phyloP scores from a whole-genome alignment of 2,888 invertebrate species.

The Eurois occulta region DNA sequence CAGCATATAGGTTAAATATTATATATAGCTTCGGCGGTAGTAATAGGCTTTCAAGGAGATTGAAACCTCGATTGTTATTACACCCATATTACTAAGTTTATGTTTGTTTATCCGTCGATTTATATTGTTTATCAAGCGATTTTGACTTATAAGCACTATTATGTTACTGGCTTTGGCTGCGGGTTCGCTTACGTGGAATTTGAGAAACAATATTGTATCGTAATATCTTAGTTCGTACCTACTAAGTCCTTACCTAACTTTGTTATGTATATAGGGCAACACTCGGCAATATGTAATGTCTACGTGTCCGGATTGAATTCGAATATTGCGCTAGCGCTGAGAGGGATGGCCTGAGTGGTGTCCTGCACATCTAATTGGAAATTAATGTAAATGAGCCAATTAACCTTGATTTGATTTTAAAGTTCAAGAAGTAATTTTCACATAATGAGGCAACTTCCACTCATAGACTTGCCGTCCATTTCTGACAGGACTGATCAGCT shows the following conservation, averaged over 20 bases:
- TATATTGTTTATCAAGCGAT: conserved; percentile 60
- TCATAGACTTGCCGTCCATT: not conserved
- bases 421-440: not conserved
- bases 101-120: conserved; percentile 62
- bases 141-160: conserved; percentile 54
- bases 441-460: not conserved
- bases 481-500: not conserved
- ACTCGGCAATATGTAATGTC: conserved; percentile 6
- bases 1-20: conserved; percentile 71
- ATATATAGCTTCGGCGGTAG: conserved; percentile 66
- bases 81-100: conserved; percentile 69
- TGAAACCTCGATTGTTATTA: conserved; percentile 79
- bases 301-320: not conserved
- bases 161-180: conserved; percentile 16
- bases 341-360: not conserved
- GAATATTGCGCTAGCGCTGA: conserved; percentile 18
- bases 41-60: conserved; percentile 83
- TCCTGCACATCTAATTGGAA: conserved; percentile 22
- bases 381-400: conserved; percentile 36
- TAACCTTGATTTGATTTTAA: conserved; percentile 38
- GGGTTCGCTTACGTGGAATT: conserved; percentile 17
- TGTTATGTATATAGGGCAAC: not conserved
- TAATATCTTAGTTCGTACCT: conserved; percentile 14
- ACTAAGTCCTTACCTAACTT: not conserved
- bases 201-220: conserved; percentile 11